Percentiles rank a stretch among this genome's conserved stretches.
These are phyloP conservation scores for Agrochola litura DNA, from an alignment of 2,888 invertebrate genomes.

Conservation along the genomic window DNA sequence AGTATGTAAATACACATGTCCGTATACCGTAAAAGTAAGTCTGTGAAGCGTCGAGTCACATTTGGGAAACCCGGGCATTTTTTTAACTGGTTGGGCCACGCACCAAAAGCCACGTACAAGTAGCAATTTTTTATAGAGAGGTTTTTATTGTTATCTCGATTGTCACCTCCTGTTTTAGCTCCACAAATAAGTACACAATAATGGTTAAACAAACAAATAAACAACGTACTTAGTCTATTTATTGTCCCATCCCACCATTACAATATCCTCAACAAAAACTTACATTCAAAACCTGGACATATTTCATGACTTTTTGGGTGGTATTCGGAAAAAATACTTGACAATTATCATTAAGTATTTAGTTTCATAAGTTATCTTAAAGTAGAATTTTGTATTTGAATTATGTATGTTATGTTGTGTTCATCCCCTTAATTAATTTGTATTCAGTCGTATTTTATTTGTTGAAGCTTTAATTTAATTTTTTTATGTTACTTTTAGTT, in stretches of 20 bases:
- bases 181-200: not conserved
- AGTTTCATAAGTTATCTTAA: too few species aligned
- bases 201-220: not conserved
- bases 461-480: too few species aligned
- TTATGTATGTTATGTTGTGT: too few species aligned
- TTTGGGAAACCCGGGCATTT: conserved; percentile 40
- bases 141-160: not conserved
- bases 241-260: not conserved
- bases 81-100: conserved; percentile 7
- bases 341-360: too few species aligned
- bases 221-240: not conserved
- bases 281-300: too few species aligned
- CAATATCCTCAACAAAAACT: too few species aligned
- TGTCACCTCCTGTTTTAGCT: not conserved
- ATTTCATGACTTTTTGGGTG: too few species aligned
- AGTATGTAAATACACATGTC: conserved; percentile 7
- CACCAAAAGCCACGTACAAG: not conserved
- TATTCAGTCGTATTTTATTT: too few species aligned
- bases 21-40: conserved; percentile 31
- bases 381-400: too few species aligned
- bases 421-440: too few species aligned
- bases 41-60: conserved; percentile 34
- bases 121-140: not conserved
- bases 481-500: too few species aligned
- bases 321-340: too few species aligned